Evolutionary conservation across 2,888 invertebrate genomes (phyloP).

Genomic region (Eretmocerus hayati): DNA sequence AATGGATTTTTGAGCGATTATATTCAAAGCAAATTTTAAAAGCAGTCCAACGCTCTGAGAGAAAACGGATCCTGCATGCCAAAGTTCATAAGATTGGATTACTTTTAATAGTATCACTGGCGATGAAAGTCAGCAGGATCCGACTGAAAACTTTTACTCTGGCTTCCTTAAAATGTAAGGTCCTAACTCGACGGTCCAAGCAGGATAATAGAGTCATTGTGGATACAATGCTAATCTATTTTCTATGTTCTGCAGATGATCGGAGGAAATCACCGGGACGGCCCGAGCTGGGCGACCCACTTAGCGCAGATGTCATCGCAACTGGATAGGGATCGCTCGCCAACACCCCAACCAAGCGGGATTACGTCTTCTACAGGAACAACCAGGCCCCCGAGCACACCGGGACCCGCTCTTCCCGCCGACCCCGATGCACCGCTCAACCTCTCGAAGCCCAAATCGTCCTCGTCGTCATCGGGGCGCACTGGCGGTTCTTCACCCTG

Average conservation of each 20-base stretch:
- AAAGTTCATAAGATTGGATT: no score
- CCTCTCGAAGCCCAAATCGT: conserved; percentile 75
- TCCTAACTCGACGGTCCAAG: no score
- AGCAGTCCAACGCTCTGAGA: no score
- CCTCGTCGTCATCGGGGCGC: conserved; percentile 48
- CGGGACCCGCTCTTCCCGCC: conserved; percentile 47
- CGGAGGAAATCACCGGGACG: conserved; percentile 48
- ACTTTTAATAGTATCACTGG: no score
- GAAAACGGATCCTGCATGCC: no score
- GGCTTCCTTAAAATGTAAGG: no score
- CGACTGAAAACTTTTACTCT: no score
- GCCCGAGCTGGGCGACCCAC: conserved; percentile 61
- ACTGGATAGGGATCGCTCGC: conserved; percentile 42
- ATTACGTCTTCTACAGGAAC: conserved; percentile 40
- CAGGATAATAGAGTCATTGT: no score
- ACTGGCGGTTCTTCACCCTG: conserved; percentile 46
- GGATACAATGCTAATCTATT: not conserved
- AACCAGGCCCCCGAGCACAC: conserved; percentile 66
- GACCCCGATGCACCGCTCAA: conserved; percentile 73
- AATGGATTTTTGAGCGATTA: no score
- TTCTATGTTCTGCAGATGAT: conserved; percentile 54
- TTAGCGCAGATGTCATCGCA: conserved; percentile 62
- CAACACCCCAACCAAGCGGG: conserved; percentile 40
- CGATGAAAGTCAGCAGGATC: no score
- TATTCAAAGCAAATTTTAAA: no score